A percentile compares a stretch with the other conserved stretches of the same genome.
phyloP scores from a whole-genome alignment of 2,113 vertebrate species.

The Centropus bengalensis region DNA sequence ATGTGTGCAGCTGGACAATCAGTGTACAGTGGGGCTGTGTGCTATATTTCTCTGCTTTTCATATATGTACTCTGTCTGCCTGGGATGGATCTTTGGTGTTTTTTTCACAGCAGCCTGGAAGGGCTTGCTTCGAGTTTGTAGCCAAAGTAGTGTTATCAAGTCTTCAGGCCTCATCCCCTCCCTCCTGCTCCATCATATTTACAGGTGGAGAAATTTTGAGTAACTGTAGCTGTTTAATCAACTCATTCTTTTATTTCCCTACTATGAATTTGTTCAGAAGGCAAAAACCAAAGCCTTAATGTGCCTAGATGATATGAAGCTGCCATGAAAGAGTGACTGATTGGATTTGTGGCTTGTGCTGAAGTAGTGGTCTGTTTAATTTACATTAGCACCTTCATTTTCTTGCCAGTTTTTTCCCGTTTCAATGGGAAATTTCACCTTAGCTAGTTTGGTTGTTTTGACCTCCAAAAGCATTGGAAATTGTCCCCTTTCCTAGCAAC shows the following conservation, averaged over 20 bases:
- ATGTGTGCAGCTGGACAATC: neutral
- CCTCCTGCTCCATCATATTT: no score
- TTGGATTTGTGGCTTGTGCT: neutral
- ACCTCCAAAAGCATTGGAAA: neutral
- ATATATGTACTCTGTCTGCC: neutral
- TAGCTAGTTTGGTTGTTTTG: neutral
- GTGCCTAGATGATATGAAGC: neutral
- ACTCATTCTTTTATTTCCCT: neutral
- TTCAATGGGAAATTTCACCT: neutral
- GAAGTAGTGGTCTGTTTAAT: neutral
- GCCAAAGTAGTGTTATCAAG: fast-evolving
- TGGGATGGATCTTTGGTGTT: neutral
- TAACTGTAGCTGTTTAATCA: neutral
- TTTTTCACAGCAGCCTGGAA: fast-evolving
- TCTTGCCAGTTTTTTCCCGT: neutral
- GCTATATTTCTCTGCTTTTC: neutral
- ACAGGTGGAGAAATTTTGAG: neutral
- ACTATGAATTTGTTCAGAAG: neutral
- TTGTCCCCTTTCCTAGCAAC: neutral
- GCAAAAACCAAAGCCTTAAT: neutral
- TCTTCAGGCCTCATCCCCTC: neutral
- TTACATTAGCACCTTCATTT: neutral
- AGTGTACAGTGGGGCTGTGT: neutral
- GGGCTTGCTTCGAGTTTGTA: neutral
- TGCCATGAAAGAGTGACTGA: neutral